phyloP scores from a whole-genome alignment of 2,888 invertebrate genomes.

The Cylindroiulus punctatus region DNA sequence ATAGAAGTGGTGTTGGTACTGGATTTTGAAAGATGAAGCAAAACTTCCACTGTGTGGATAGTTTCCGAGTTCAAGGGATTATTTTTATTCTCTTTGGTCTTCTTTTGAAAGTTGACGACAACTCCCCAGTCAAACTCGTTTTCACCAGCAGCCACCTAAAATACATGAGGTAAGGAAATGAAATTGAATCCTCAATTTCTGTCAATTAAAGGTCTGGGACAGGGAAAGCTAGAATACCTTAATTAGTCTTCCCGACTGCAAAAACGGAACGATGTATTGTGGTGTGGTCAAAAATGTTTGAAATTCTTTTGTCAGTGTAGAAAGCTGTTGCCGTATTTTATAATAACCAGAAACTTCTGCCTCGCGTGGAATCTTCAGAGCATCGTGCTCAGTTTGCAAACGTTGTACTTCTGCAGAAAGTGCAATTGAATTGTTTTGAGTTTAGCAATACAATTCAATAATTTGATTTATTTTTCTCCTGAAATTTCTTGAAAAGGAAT shows the following conservation, averaged over 20 bases:
- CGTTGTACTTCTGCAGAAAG: constrained; percentile 72
- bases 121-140: constrained; percentile 97
- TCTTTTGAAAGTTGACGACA: constrained; percentile 89
- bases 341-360: constrained; percentile 82
- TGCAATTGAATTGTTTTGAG: neutral
- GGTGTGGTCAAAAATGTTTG: constrained; percentile 83
- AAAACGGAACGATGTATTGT: constrained; percentile 88
- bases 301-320: constrained; percentile 78
- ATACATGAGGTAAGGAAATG: constrained; percentile 45
- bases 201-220: no score
- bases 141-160: constrained; percentile 78
- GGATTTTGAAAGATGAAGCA: constrained; percentile 81
- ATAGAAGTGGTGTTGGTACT: constrained; percentile 67
- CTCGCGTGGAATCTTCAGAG: constrained; percentile 77
- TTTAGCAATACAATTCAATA: no score
- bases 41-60: constrained; percentile 81
- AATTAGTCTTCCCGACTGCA: constrained; percentile 92
- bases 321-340: constrained; percentile 83
- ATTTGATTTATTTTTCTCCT: neutral
- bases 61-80: constrained; percentile 72
- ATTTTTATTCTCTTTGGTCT: constrained; percentile 67
- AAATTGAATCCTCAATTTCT: no score
- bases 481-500: neutral
- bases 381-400: constrained; percentile 75
- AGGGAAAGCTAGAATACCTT: constrained; percentile 73